phyloP scores from a whole-genome alignment of 1,140 invertebrate genomes.

The Polypedilum vanderplanki region DNA sequence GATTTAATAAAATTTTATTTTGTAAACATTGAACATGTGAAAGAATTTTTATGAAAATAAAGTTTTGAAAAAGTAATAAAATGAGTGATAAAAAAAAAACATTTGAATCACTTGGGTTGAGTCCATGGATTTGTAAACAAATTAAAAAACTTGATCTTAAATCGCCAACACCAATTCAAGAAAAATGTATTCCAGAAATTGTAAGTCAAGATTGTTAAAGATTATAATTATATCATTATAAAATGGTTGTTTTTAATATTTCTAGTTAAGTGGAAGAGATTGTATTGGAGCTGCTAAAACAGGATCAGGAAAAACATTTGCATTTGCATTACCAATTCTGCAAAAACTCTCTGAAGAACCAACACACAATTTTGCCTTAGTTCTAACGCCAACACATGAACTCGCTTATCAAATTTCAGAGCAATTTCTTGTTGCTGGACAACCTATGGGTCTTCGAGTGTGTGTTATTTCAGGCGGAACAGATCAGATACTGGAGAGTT shows the following conservation, averaged over 20 bases:
- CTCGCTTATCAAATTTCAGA: slow-evolving; percentile 88
- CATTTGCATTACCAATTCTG: slow-evolving; percentile 92
- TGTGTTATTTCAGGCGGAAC: slow-evolving; percentile 86
- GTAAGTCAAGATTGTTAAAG: background rate
- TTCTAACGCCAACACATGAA: slow-evolving; percentile 94
- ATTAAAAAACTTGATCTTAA: slow-evolving; percentile 51
- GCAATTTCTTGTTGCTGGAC: slow-evolving; percentile 83
- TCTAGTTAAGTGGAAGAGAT: slow-evolving; percentile 65
- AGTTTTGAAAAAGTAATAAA: background rate
- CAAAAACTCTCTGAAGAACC: slow-evolving; percentile 87
- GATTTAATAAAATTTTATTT: too few relatives aligned
- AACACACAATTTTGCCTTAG: slow-evolving; percentile 89
- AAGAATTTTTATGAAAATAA: background rate
- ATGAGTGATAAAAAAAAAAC: background rate
- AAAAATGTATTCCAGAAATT: slow-evolving; percentile 73
- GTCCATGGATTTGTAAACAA: slow-evolving; percentile 41
- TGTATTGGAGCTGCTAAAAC: slow-evolving; percentile 95
- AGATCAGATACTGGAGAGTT: slow-evolving; percentile 84
- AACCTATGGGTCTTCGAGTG: slow-evolving; percentile 73
- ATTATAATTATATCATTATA: background rate
- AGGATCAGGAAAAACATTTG: slow-evolving; percentile 95
- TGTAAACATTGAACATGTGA: background rate
- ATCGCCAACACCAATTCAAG: slow-evolving; percentile 78
- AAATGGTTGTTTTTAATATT: background rate
- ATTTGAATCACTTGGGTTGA: slow-evolving; percentile 37